Conservation (phyloP, 2,888 invertebrate genomes). For the Linyphia triangularis region DNA sequence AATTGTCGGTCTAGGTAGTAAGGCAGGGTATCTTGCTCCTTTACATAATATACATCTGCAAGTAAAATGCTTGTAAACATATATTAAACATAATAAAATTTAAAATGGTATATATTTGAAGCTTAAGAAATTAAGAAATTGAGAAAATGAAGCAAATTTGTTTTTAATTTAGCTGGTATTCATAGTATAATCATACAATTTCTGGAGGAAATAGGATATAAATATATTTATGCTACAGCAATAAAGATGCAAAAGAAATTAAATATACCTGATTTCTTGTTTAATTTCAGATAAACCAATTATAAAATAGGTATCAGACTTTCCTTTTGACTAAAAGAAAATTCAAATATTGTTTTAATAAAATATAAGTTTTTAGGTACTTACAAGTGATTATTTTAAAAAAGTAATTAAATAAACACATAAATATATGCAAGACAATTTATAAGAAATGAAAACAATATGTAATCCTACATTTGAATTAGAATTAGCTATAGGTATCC, state of each 20-base stretch:
- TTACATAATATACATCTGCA: constrained; percentile 90
- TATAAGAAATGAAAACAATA: neutral
- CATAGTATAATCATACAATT: neutral
- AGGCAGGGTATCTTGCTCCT: constrained; percentile 91
- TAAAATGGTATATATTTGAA: no score
- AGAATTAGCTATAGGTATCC: constrained; percentile 91
- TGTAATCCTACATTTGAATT: constrained; percentile 84
- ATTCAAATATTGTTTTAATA: neutral
- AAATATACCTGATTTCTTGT: constrained; percentile 85
- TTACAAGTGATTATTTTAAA: neutral
- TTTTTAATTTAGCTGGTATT: no score
- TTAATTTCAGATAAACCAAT: constrained; percentile 88
- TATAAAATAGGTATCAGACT: constrained; percentile 87
- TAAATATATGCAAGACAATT: neutral
- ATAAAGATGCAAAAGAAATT: no score
- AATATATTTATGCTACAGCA: no score
- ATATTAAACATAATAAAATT: no score
- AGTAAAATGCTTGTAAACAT: neutral
- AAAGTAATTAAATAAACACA: neutral
- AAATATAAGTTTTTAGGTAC: neutral
- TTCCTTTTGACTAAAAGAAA: constrained; percentile 83
- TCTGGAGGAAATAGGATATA: neutral
- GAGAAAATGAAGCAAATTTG: no score
- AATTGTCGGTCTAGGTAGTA: constrained; percentile 91
- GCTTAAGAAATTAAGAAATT: no score